Evolutionary conservation across 2,113 vertebrate genomes (phyloP), one percentile per base, ranked within the genome.

Genomic region (Azemiops feae): DNA sequence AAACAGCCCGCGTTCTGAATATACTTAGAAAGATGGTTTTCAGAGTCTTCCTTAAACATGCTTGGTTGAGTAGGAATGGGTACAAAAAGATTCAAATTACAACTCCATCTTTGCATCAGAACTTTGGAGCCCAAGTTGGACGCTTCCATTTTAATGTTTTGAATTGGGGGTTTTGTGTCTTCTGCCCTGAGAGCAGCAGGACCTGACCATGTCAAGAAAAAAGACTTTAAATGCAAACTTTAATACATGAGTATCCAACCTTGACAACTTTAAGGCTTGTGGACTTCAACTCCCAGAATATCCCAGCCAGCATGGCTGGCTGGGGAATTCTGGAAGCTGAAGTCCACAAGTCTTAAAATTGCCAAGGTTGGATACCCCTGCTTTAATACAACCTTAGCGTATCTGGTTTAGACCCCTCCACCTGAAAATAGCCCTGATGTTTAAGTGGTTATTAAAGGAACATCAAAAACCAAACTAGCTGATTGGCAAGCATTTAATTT

Each of bases 1-100:
- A 91, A 20, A 55, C 53, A 95, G 94, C 96, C 95, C 94, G 95
- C 91, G 50, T 55, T 60, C 64, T 91, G 89, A 96, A 86, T 1
- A 87, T 27, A 7, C 93, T 16, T 85, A 52, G 88, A 27, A 27
- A 3, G 74, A 53, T 52, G 53, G 27, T 85, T 92, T 55, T 86
- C 54, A 86, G 88, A 60, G 27, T 18, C 27, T 50, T 34, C 30
- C 52, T 64, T 22, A 43, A 85, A 74, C 50, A 47, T 25, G 50
- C 30, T 39, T 39, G 3, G 47, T 5, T 87, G n/a, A 4, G 5
- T 50, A 57, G 39, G 43, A 16, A 18, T 34, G 55, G 25, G 43
- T 50, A 90, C 85, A 47, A 57, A n/a, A 86, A 5, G 52, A 5
- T 39, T 22, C 39, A 90, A 34, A 60, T 10, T 20, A 47, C 12